Base-by-base conservation (phyloP, 2,113 vertebrate genomes). In the Triplophysa siluroides region DNA sequence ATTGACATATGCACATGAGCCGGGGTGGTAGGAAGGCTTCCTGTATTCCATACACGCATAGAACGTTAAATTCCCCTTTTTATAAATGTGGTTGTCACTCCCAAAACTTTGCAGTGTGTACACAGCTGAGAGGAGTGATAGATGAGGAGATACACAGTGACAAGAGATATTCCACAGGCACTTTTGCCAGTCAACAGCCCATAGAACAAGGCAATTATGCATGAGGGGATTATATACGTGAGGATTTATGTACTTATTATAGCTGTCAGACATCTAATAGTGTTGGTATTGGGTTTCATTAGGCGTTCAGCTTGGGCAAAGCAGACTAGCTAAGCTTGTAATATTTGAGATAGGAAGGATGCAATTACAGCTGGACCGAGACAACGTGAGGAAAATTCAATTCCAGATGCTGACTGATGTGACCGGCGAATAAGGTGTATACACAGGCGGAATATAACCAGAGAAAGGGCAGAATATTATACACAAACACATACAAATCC, bases 211-310 rank as follows among this genome's bases (percentile, higher is more conserved):
- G 61, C 69, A 54, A 68, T 83, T 47, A 75, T 67, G 5, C 76
- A 62, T 43, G 8, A 33, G 24, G 63, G 62, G 52, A 33, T 77
- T 68, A 70, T 67, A 75, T 21, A 69, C 75, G 52, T 74, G 43
- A 52, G 58, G 71, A 76, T 79, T 65, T 79, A 66, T 84, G 75
- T 71, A 73, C 64, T 76, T 82, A 81, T 79, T 76, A 71, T 45
- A 47, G 80, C 80, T 79, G 78, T 79, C 76, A 76, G 72, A 56
- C 19, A 64, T 58, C 78, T 82, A 80, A 82, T 85, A 82, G 23
- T 80, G 80, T 67, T 85, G 80, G 77, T 85, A 82, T 71, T 79
- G 70, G 70, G 80, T 73, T 78, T 74, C 76, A 84, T 84, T 84
- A 84, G 69, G 24, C 41, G 38, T 29, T 70, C 76, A 38, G 81